Conservation (phyloP, 2,113 vertebrate species). For the Tragelaphus imberbis region DNA sequence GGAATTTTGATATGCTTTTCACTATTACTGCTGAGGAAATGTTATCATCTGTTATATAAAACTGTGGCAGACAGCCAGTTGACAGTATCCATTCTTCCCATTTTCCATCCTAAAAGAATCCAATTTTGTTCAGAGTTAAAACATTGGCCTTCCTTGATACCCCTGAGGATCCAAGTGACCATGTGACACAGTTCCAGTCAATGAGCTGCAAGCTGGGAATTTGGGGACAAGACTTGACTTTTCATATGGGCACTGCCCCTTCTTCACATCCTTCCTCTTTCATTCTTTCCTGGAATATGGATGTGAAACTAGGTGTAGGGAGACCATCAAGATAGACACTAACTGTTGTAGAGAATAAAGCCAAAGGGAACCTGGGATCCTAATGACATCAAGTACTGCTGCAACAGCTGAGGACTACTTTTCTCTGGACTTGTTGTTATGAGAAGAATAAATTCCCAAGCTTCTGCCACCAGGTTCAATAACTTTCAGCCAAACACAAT, state of each 20-base stretch:
- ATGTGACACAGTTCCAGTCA: neutral
- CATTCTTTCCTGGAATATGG: neutral
- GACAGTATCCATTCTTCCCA: neutral
- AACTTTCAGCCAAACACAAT: slow-evolving; percentile 45
- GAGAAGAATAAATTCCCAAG: slow-evolving; percentile 40
- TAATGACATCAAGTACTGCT: neutral
- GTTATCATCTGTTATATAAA: neutral
- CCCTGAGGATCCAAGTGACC: neutral
- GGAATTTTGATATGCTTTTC: slow-evolving; percentile 16
- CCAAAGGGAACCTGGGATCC: neutral
- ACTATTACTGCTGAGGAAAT: neutral
- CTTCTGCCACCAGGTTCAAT: neutral
- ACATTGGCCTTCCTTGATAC: neutral
- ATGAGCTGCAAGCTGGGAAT: neutral
- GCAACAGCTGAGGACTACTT: neutral
- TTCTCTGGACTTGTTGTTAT: neutral
- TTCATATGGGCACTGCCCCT: neutral
- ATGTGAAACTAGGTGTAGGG: neutral
- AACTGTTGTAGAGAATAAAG: neutral
- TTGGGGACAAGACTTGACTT: neutral
- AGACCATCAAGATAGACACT: neutral
- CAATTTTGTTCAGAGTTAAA: neutral
- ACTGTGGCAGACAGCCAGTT: neutral
- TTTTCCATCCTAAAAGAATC: neutral
- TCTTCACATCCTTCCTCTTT: neutral